Evolutionary conservation across 2,113 vertebrate genomes (phyloP).

Genomic region (Agapornis roseicollis): DNA sequence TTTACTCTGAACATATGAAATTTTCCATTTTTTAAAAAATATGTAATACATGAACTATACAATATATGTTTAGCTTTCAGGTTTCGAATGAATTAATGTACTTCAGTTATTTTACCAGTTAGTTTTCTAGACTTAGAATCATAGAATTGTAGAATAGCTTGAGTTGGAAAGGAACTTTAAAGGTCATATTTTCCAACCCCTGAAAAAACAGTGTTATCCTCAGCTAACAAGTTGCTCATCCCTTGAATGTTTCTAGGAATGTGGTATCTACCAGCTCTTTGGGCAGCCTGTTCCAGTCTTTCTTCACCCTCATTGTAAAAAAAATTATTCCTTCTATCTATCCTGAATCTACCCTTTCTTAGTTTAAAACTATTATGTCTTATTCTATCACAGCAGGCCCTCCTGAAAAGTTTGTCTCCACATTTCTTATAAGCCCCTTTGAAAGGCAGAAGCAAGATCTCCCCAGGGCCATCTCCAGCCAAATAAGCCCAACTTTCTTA

Average conservation of each 20-base stretch:
- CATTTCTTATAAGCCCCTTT: neutral
- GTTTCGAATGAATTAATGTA: neutral
- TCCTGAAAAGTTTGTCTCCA: neutral
- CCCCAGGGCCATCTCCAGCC: rapidly evolving
- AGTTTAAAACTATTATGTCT: neutral
- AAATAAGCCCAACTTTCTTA: neutral
- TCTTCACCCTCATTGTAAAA: neutral
- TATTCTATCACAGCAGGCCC: neutral
- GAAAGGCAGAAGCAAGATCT: neutral
- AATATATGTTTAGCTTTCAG: neutral
- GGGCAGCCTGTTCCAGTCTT: neutral
- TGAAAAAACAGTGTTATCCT: neutral
- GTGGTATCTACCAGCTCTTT: neutral
- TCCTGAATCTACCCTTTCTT: neutral
- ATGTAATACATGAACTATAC: neutral
- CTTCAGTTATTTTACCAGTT: neutral
- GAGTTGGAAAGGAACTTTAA: neutral
- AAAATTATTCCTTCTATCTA: neutral
- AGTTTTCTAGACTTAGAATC: neutral
- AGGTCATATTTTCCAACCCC: neutral
- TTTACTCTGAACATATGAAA: neutral
- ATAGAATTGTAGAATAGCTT: neutral
- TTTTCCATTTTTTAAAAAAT: neutral
- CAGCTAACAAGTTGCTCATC: neutral
- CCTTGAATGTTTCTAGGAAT: neutral